These are phyloP conservation scores for Oscheius sp. DNA, from an alignment of 2,888 invertebrate genomes.

Conservation along the genomic window DNA sequence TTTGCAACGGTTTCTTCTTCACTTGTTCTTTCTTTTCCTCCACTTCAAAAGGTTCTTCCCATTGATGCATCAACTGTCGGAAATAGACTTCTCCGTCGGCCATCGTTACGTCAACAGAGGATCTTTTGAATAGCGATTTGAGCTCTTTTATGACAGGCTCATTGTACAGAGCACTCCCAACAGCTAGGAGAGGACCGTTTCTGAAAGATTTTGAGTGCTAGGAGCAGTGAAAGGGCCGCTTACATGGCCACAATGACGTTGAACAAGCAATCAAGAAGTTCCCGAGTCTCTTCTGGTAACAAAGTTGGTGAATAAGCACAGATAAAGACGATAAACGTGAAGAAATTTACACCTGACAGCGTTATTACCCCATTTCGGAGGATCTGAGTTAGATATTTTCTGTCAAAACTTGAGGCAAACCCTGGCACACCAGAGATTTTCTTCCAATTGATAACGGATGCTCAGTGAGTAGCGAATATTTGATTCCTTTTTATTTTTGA, in stretches of 20 bases:
- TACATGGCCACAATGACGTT: neutral
- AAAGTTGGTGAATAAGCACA: neutral
- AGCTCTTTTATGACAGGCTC: neutral
- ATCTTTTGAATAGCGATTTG: neutral
- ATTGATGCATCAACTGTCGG: neutral
- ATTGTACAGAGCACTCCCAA: neutral
- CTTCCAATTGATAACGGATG: neutral
- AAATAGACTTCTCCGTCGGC: neutral
- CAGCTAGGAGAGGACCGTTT: neutral
- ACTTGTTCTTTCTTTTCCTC: slow-evolving; percentile 40
- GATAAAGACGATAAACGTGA: neutral
- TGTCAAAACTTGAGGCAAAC: neutral
- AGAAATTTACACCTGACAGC: neutral
- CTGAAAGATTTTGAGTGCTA: neutral
- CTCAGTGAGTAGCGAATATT: neutral
- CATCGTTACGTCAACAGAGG: neutral
- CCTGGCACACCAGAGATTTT: neutral
- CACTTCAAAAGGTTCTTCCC: slow-evolving; percentile 39
- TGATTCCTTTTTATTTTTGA: too few species aligned
- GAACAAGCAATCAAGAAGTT: neutral
- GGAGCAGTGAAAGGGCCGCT: neutral
- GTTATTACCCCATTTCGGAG: neutral
- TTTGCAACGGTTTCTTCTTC: neutral
- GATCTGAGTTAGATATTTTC: neutral
- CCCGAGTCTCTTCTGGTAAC: neutral